A percentile compares a stretch with the other conserved stretches of the same genome.
Conservation (phyloP, 2,888 invertebrate species). For the Chrysotoxum bicinctum region DNA sequence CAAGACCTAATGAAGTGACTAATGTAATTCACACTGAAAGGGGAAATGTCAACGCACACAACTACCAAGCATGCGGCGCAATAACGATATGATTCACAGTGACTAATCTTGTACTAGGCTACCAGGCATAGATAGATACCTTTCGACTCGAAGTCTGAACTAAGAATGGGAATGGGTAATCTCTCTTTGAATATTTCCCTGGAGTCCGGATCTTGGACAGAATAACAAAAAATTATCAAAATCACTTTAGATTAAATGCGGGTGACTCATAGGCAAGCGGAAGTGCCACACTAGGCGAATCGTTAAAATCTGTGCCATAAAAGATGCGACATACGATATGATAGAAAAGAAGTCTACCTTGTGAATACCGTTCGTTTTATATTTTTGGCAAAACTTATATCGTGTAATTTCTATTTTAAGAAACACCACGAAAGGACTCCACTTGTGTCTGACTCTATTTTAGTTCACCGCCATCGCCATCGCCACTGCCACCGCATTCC, state of each 20-base stretch:
- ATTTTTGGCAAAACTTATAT: slow-evolving; percentile 46
- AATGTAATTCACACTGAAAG: slow-evolving; percentile 39
- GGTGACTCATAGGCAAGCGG: background rate
- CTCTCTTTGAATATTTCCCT: slow-evolving; percentile 16
- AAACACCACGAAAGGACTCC: slow-evolving; percentile 66
- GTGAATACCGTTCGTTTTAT: slow-evolving; percentile 17
- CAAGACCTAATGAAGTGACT: slow-evolving; percentile 22
- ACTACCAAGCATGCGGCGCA: background rate
- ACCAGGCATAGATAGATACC: background rate
- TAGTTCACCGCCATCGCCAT: slow-evolving; percentile 33
- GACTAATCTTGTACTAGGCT: slow-evolving; percentile 51
- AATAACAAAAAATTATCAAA: slow-evolving; percentile 4
- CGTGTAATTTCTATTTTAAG: slow-evolving; percentile 53
- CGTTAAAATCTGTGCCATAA: slow-evolving; percentile 3
- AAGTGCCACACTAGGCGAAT: background rate
- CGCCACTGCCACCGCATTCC: slow-evolving; percentile 24
- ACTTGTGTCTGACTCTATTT: slow-evolving; percentile 66
- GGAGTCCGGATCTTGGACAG: background rate
- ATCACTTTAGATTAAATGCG: background rate
- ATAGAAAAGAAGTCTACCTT: slow-evolving; percentile 41
- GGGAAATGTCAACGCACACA: slow-evolving; percentile 41
- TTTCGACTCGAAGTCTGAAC: background rate
- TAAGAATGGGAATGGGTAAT: background rate
- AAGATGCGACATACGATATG: slow-evolving; percentile 63
- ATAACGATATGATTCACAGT: slow-evolving; percentile 33